Conservation (phyloP, 2,797 vertebrate species). For the Paratrypauchen microcephalus region DNA sequence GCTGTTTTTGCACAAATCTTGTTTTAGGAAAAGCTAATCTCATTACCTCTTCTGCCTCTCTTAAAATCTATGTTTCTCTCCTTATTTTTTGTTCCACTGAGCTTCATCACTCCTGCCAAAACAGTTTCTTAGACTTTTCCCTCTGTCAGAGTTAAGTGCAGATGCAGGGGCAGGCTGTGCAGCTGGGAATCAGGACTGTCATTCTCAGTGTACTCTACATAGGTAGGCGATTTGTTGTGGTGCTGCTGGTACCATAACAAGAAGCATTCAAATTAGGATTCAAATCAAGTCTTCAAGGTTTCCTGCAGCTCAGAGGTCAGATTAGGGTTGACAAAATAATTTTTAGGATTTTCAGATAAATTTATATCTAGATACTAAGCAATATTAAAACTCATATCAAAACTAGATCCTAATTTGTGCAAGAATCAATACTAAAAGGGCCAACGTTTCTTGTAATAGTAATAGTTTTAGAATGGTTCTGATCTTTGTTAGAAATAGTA, state of each 20-base stretch:
- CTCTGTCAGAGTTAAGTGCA: slow-evolving; percentile 35
- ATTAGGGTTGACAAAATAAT: background rate
- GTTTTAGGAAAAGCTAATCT: slow-evolving; percentile 65
- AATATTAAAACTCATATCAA: background rate
- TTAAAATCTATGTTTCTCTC: slow-evolving; percentile 39
- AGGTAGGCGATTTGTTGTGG: slow-evolving; percentile 1
- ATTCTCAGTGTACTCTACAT: slow-evolving; percentile 10
- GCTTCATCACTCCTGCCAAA: slow-evolving; percentile 41
- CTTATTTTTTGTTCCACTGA: slow-evolving; percentile 39
- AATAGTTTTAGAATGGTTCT: too few species aligned
- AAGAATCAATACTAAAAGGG: too few species aligned
- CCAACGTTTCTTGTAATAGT: too few species aligned
- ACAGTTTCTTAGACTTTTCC: slow-evolving; percentile 16
- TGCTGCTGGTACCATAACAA: background rate
- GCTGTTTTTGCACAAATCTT: slow-evolving; percentile 30
- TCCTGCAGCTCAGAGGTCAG: background rate
- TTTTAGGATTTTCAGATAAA: too few species aligned
- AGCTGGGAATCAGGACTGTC: slow-evolving; percentile 68
- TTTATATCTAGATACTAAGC: background rate
- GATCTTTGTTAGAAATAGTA: too few species aligned
- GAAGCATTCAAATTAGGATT: slow-evolving; percentile 8
- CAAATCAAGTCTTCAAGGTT: slow-evolving; percentile 2
- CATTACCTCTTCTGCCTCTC: slow-evolving; percentile 43
- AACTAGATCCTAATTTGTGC: too few species aligned
- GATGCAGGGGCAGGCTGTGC: slow-evolving; percentile 63